A percentile compares a stretch with the other conserved stretches of the same genome.
These are phyloP conservation scores for Amitus sp. DNA, from an alignment of 2,888 invertebrate species.

Conservation along the genomic window DNA sequence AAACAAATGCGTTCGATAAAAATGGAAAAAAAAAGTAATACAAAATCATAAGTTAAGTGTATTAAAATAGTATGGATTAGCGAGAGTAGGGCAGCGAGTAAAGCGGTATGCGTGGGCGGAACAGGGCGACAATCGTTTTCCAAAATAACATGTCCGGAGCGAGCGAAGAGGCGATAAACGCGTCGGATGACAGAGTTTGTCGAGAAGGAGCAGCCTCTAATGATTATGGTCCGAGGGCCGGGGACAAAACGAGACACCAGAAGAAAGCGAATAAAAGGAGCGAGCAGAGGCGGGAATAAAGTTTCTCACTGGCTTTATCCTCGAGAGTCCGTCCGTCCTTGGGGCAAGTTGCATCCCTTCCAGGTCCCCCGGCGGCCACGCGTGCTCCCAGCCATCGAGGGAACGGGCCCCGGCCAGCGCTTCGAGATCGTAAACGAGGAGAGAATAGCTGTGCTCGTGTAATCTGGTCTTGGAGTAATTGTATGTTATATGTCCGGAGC, in stretches of 20 bases:
- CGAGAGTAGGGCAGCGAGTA: too few relatives aligned
- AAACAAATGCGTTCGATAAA: too few relatives aligned
- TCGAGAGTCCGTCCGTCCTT: constrained; percentile 29
- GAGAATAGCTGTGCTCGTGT: constrained; percentile 52
- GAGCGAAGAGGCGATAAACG: constrained; percentile 12
- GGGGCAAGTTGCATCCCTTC: constrained; percentile 40
- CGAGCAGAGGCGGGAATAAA: constrained; percentile 30
- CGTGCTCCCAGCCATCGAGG: constrained; percentile 25
- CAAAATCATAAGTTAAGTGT: too few relatives aligned
- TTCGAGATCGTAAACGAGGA: constrained; percentile 44
- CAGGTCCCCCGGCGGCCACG: constrained; percentile 37
- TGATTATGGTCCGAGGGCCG: constrained; percentile 35
- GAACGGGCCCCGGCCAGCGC: too few relatives aligned
- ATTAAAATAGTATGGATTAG: too few relatives aligned
- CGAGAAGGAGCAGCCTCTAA: constrained; percentile 18
- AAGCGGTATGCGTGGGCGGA: too few relatives aligned
- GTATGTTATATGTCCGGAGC: constrained; percentile 59
- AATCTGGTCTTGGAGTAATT: constrained; percentile 62
- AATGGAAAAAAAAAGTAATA: too few relatives aligned
- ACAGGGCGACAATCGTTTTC: not conserved
- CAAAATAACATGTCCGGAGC: constrained; percentile 2
- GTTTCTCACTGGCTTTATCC: constrained; percentile 35
- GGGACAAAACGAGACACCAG: constrained; percentile 39
- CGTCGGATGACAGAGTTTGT: constrained; percentile 22
- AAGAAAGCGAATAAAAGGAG: constrained; percentile 35